Conservation (phyloP, 2,888 invertebrate genomes). For the Macaria notata region DNA sequence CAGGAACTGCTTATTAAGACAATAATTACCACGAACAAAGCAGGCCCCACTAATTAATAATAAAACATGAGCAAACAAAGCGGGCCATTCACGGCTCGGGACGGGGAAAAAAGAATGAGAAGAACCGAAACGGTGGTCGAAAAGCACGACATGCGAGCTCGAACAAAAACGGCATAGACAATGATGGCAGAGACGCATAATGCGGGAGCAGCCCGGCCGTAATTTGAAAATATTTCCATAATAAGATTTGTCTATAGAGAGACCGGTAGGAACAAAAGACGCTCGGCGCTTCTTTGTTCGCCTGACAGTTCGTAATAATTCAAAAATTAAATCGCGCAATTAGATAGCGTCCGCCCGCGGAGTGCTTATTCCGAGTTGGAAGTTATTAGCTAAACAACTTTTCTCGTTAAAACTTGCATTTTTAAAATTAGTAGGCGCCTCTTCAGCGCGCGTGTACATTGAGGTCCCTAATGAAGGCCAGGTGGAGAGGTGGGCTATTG, state of each 20-base stretch:
- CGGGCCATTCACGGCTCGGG: constrained; percentile 75
- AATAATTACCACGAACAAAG: constrained; percentile 82
- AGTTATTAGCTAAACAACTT: constrained; percentile 74
- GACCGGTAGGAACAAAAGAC: constrained; percentile 73
- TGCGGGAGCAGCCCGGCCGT: constrained; percentile 81
- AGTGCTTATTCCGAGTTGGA: constrained; percentile 29
- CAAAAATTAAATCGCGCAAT: constrained; percentile 70
- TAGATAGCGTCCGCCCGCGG: constrained; percentile 49
- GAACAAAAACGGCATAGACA: constrained; percentile 80
- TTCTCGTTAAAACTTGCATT: constrained; percentile 71
- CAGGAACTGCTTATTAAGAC: constrained; percentile 82
- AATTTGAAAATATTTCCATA: constrained; percentile 82
- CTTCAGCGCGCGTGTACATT: constrained; percentile 69
- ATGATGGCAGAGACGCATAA: constrained; percentile 81
- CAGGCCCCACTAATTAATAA: constrained; percentile 79
- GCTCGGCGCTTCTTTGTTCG: constrained; percentile 61
- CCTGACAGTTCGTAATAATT: constrained; percentile 71
- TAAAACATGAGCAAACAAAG: constrained; percentile 81
- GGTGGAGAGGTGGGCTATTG: constrained; percentile 77
- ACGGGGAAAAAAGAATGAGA: constrained; percentile 65
- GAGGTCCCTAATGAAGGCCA: constrained; percentile 79
- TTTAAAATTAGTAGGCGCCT: constrained; percentile 69
- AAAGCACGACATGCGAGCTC: constrained; percentile 78
- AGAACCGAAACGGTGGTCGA: constrained; percentile 81
- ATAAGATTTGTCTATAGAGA: constrained; percentile 81